A percentile compares a stretch with the other conserved stretches of the same genome.
Evolutionary conservation across 2,888 invertebrate genomes (phyloP).

Genomic region (Nipponacmea schrenckii): DNA sequence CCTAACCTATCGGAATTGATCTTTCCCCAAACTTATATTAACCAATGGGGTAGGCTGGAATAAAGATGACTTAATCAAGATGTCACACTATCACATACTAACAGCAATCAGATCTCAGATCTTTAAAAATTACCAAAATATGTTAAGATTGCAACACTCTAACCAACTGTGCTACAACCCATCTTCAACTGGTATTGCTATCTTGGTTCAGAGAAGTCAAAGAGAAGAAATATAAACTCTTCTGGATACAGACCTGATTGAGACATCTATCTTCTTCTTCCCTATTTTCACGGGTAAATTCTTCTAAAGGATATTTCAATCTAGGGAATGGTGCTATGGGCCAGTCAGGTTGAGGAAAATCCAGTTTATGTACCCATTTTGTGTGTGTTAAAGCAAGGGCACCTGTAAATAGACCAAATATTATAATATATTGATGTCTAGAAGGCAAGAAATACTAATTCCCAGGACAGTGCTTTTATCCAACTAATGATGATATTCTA

Average conservation of each 20-base stretch:
- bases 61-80: not conserved
- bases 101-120: not conserved
- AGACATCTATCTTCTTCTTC: constrained; percentile 82
- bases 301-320: constrained; percentile 92
- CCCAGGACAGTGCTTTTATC: no score
- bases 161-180: no score
- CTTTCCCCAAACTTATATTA: no score
- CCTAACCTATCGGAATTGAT: no score
- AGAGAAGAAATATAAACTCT: no score
- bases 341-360: constrained; percentile 95
- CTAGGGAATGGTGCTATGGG: constrained; percentile 90
- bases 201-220: no score
- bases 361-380: constrained; percentile 94
- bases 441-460: no score
- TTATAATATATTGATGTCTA: not conserved
- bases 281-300: constrained; percentile 81
- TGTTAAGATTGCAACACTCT: no score
- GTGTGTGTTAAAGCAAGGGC: constrained; percentile 79
- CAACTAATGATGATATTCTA: no score
- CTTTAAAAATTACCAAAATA: no score
- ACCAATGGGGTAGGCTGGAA: no score
- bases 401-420: constrained; percentile 42
- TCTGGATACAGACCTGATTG: constrained; percentile 64
- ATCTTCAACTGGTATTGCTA: no score
- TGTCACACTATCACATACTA: not conserved